These are phyloP conservation scores for Strigamia crassipes DNA, from an alignment of 2,888 invertebrate species.

Conservation along the genomic window DNA sequence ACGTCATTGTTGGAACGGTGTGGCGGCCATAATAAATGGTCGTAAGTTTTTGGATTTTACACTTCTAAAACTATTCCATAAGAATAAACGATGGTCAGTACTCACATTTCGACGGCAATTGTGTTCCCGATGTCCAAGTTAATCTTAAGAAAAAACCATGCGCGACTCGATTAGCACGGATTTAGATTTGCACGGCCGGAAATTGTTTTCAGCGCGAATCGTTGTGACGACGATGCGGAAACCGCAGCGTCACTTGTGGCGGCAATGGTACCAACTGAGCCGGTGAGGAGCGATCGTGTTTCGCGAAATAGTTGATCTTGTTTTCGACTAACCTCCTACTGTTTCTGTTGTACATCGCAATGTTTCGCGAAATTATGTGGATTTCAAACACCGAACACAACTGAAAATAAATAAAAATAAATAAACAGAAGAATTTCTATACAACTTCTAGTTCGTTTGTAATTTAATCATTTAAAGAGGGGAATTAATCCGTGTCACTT, in stretches of 20 bases:
- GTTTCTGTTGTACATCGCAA: slow-evolving; percentile 21
- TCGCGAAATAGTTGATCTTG: slow-evolving; percentile 23
- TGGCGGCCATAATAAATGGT: not conserved
- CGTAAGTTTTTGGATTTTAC: not conserved
- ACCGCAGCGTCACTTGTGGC: slow-evolving; percentile 32
- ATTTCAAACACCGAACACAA: not conserved
- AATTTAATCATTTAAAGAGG: not conserved
- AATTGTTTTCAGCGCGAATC: slow-evolving; percentile 42
- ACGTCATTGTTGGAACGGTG: no score
- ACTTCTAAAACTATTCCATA: not conserved
- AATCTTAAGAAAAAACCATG: slow-evolving; percentile 6
- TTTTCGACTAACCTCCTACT: slow-evolving; percentile 28
- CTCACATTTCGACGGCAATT: not conserved
- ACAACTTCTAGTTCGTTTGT: not conserved
- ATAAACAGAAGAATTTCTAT: not conserved
- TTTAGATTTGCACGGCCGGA: slow-evolving; percentile 28
- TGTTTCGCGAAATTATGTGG: slow-evolving; percentile 1
- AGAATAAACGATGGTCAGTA: not conserved
- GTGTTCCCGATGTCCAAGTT: not conserved
- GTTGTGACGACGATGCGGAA: slow-evolving; percentile 5
- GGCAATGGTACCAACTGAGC: slow-evolving; percentile 35
- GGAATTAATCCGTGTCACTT: not conserved
- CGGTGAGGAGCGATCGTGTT: slow-evolving; percentile 35
- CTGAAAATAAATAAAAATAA: not conserved
- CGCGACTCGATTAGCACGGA: slow-evolving; percentile 29